Conservation (phyloP, 2,888 invertebrate species). For the Drosophila formosana region DNA sequence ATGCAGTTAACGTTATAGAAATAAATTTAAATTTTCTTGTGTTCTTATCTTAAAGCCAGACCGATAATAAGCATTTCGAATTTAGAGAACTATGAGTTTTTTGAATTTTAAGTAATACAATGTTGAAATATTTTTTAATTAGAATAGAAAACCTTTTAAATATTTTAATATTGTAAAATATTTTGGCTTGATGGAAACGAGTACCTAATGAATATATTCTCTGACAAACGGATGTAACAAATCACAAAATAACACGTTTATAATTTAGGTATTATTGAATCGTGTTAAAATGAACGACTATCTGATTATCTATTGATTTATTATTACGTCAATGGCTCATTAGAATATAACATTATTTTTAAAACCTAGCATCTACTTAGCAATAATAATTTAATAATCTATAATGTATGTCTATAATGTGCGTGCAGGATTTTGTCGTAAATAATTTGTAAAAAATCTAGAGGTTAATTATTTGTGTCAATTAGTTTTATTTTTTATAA, state of each 20-base stretch:
- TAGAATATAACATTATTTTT: constrained; percentile 40
- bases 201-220: constrained; percentile 17
- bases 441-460: constrained; percentile 26
- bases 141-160: constrained; percentile 18
- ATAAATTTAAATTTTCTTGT: constrained; percentile 14
- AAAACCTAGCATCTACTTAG: constrained; percentile 40
- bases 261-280: constrained; percentile 16
- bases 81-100: constrained; percentile 14
- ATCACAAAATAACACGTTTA: neutral
- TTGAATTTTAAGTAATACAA: constrained; percentile 7
- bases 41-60: constrained; percentile 16
- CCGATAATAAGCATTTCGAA: constrained; percentile 10
- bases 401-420: constrained; percentile 21
- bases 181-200: constrained; percentile 11
- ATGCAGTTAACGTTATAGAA: constrained; percentile 25
- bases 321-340: constrained; percentile 38
- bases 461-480: constrained; percentile 52
- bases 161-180: constrained; percentile 35
- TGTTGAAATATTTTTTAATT: constrained; percentile 39
- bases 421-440: constrained; percentile 28
- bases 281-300: constrained; percentile 13
- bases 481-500: constrained; percentile 30
- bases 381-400: constrained; percentile 26
- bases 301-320: constrained; percentile 8
- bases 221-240: constrained; percentile 7